Evolutionary conservation across 2,113 vertebrate genomes (phyloP).

Genomic region (Butorides virescens): DNA sequence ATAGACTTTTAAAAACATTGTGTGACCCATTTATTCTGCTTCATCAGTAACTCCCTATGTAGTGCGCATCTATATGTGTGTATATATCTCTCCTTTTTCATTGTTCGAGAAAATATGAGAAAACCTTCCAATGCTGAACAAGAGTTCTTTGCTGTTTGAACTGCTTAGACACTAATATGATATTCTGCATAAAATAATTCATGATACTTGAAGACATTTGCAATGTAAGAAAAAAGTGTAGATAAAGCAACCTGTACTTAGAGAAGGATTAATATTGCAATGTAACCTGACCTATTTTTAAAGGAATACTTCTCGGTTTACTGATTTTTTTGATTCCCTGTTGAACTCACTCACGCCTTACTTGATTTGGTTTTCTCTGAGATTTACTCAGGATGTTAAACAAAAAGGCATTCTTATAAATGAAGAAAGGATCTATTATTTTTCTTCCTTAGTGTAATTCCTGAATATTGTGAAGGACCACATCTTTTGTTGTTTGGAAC

Average conservation of each 20-base stretch:
- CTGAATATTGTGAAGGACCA: background rate
- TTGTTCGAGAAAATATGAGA: background rate
- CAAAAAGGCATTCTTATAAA: background rate
- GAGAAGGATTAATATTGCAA: constrained; percentile 27
- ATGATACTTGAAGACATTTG: background rate
- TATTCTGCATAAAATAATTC: background rate
- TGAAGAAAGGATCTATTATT: accelerated
- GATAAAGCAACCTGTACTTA: background rate
- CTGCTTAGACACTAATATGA: background rate
- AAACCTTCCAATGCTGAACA: background rate
- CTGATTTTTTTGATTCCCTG: background rate
- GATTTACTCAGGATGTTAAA: background rate
- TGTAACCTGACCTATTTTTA: constrained; percentile 46
- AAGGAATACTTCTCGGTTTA: constrained; percentile 11
- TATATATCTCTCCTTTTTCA: background rate
- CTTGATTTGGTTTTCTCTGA: background rate
- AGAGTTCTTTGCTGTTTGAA: background rate
- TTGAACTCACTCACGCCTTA: background rate
- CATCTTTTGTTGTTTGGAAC: background rate
- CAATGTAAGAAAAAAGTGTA: background rate
- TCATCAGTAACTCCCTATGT: background rate
- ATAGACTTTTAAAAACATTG: constrained; percentile 33
- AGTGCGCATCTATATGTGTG: background rate
- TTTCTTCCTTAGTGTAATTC: background rate
- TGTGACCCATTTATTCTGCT: constrained; percentile 64